Base-by-base conservation (phyloP, 2,113 vertebrate genomes). In the Gymnogyps californianus region DNA sequence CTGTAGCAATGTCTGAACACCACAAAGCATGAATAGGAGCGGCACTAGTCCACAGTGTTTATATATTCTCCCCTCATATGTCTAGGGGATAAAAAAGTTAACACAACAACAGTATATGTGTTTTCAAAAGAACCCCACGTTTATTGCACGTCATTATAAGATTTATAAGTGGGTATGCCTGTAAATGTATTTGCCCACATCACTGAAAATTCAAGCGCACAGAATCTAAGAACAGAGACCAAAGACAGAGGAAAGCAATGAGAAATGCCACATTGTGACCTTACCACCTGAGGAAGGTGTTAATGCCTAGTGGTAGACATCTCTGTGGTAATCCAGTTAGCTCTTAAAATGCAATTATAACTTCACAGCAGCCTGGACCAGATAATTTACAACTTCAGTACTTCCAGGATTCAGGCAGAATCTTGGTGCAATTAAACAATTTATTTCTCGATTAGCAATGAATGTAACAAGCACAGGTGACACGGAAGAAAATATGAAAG, bases 331-430 rank as follows among this genome's bases (percentile, higher is more conserved):
- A 98, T 94, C 84, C 78, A 91, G 80, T 93, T 93, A 97, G 93
- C 76, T 94, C 69, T 96, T 96, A 96, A 91, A 95, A 94, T 40
- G 76, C 93, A 97, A 94, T 98, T 97, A 97, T 79, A 97, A 69
- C 80, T 95, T 96, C 93, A 94, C 95, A 94, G 93, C 59, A 76
- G 71, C 67, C 91, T 64, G 25, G 49, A 83, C 36, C 52, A 93
- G 54, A 81, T 91, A 88, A 97, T 94, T 97, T 93, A 92, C 89
- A 95, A 86, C 57, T 70, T 44, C 89, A 94, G 5, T 61, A 90
- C 83, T 93, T 69, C 10, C 75, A 84, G 44, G 52, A 82, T 46
- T 76, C 29, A 65, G 82, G 80, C 20, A 92, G 85, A 97, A 54
- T 72, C 47, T 74, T 65, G 90, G 62, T 88, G 46, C 64, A 72